These are phyloP conservation scores for Echinometra lucunter DNA, from an alignment of 53 echinoderm and acorn worm species.

Conservation along the genomic window DNA sequence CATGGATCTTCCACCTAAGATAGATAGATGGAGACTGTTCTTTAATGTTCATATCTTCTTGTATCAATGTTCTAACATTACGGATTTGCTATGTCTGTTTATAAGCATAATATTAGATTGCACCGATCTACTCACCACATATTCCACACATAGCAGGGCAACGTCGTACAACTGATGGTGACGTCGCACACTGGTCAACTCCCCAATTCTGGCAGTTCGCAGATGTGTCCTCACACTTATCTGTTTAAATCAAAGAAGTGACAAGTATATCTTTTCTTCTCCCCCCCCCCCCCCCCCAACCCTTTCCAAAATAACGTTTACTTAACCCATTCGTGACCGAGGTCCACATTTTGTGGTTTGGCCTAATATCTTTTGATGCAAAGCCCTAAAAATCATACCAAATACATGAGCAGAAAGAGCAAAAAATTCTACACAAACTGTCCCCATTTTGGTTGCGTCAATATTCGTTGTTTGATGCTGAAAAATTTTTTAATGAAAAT, in stretches of 20 bases:
- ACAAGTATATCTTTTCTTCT: background rate
- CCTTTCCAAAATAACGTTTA: too few species aligned
- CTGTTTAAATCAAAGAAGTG: constrained; percentile 41
- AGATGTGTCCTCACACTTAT: constrained; percentile 73
- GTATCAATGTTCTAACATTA: background rate
- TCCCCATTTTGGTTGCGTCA: too few species aligned
- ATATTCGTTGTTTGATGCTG: too few species aligned
- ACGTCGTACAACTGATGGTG: constrained; percentile 65
- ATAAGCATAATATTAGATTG: background rate
- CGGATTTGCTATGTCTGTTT: background rate
- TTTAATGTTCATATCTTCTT: background rate
- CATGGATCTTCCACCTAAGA: background rate
- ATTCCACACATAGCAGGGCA: constrained; percentile 75
- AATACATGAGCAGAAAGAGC: too few species aligned
- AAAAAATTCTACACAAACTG: too few species aligned
- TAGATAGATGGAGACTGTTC: too few species aligned
- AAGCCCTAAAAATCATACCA: too few species aligned
- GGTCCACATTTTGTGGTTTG: too few species aligned
- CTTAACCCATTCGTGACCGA: too few species aligned
- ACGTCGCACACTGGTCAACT: constrained; percentile 57
- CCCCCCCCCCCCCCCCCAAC: too few species aligned
- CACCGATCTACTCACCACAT: constrained; percentile 69
- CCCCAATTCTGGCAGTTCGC: constrained; percentile 75
- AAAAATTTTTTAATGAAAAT: too few species aligned
- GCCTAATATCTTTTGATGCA: too few species aligned